Conservation (phyloP, 2,113 vertebrate species). For the Heloderma charlesbogerti region DNA sequence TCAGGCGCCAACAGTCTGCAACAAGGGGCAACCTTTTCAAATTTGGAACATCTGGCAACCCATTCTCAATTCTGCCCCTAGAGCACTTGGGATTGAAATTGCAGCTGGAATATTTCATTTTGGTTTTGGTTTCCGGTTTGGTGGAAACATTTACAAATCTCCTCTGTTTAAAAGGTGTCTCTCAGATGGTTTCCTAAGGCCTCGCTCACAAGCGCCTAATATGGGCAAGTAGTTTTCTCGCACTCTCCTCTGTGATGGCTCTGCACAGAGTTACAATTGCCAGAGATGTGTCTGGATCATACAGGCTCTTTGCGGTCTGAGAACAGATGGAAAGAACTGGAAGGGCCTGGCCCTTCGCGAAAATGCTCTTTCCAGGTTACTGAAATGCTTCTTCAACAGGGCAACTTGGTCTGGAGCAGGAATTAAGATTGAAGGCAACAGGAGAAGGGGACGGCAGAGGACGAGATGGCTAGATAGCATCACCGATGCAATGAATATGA, state of each 20-base stretch:
- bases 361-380: background rate
- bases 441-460: no score
- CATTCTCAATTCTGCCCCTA: conserved; percentile 61
- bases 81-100: conserved; percentile 38
- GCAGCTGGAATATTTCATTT: conserved; percentile 60
- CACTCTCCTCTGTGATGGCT: background rate
- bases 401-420: background rate
- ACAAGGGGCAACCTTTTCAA: background rate
- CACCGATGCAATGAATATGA: no score
- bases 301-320: conserved; percentile 13
- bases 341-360: background rate
- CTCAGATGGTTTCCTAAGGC: conserved; percentile 57
- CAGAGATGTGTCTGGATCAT: conserved; percentile 17
- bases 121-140: background rate
- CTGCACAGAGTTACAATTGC: conserved; percentile 21
- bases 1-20: background rate
- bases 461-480: no score
- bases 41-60: background rate
- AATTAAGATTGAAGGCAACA: no score
- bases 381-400: background rate
- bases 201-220: conserved; percentile 39
- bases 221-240: conserved; percentile 35
- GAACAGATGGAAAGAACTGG: background rate
- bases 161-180: conserved; percentile 57
- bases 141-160: conserved; percentile 66